Percentiles rank a stretch among this genome's conserved stretches.
These are phyloP conservation scores for Arion vulgaris DNA, from an alignment of 1,140 invertebrate species.

Conservation along the genomic window DNA sequence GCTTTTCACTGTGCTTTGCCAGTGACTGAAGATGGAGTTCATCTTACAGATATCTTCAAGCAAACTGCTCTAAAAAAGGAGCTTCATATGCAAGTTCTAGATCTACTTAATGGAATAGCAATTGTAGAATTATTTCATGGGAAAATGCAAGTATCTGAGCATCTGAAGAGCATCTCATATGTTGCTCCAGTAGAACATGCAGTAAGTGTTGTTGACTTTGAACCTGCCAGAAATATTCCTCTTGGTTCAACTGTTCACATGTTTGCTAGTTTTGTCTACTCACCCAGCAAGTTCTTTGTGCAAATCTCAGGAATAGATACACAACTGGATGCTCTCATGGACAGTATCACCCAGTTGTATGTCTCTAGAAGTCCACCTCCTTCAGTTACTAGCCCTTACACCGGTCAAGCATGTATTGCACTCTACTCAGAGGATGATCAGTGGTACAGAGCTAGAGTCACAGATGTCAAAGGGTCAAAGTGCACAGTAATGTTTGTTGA, in stretches of 20 bases:
- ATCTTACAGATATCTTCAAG: conserved; percentile 42
- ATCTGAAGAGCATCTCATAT: conserved; percentile 6
- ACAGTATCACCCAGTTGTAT: conserved; percentile 46
- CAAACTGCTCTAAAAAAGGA: conserved; percentile 52
- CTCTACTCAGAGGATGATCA: conserved; percentile 81
- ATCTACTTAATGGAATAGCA: conserved; percentile 9
- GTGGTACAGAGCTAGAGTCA: conserved; percentile 86
- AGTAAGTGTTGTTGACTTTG: neutral
- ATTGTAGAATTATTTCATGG: conserved; percentile 42
- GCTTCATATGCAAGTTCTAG: conserved; percentile 43
- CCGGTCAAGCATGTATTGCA: conserved; percentile 74
- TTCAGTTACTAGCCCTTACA: conserved; percentile 7
- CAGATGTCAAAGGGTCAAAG: conserved; percentile 74
- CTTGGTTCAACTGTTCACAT: conserved; percentile 44
- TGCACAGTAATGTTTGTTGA: conserved; percentile 86
- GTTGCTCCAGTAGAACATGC: neutral
- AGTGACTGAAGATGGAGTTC: neutral
- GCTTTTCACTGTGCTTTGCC: conserved; percentile 54
- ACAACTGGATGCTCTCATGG: conserved; percentile 72
- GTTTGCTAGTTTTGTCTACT: conserved; percentile 54
- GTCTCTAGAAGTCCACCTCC: conserved; percentile 17
- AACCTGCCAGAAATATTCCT: conserved; percentile 14
- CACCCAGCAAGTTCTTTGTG: conserved; percentile 73
- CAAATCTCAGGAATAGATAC: conserved; percentile 65
- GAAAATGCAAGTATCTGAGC: conserved; percentile 21